Conservation (phyloP, 2,797 vertebrate genomes). For the Sphenopsis melanotis region DNA sequence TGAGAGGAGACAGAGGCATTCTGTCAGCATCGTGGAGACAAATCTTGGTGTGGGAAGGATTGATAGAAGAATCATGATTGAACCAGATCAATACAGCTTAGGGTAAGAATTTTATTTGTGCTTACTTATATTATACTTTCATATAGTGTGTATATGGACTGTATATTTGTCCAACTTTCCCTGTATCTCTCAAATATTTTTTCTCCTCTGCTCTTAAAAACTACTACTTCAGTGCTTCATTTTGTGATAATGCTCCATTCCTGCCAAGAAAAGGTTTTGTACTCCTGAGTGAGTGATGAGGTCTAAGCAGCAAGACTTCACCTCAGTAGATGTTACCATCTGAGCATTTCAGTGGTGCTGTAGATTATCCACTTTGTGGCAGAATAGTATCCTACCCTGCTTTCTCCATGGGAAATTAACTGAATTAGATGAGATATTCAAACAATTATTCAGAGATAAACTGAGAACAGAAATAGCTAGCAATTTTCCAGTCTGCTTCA, state of each 20-base stretch:
- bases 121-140: neutral
- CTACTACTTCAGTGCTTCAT: neutral
- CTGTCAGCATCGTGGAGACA: conserved; percentile 84
- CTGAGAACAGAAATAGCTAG: neutral
- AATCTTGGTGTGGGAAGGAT: conserved; percentile 82
- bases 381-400: neutral
- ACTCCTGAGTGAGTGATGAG: neutral
- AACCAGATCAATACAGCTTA: conserved; percentile 93
- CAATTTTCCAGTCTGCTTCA: conserved; percentile 38
- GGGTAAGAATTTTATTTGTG: conserved; percentile 78
- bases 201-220: neutral
- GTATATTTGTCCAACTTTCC: neutral
- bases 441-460: neutral
- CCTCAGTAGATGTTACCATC: neutral
- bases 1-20: conserved; percentile 89
- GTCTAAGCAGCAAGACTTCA: neutral
- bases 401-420: neutral
- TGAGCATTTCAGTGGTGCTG: neutral
- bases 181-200: neutral
- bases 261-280: neutral
- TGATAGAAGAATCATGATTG: conserved; percentile 86
- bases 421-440: neutral
- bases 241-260: neutral
- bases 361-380: neutral
- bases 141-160: neutral